Evolutionary conservation across 2,888 invertebrate species (phyloP), one percentile per base, ranked within the genome.

Genomic region (Drosophila mimetica): DNA sequence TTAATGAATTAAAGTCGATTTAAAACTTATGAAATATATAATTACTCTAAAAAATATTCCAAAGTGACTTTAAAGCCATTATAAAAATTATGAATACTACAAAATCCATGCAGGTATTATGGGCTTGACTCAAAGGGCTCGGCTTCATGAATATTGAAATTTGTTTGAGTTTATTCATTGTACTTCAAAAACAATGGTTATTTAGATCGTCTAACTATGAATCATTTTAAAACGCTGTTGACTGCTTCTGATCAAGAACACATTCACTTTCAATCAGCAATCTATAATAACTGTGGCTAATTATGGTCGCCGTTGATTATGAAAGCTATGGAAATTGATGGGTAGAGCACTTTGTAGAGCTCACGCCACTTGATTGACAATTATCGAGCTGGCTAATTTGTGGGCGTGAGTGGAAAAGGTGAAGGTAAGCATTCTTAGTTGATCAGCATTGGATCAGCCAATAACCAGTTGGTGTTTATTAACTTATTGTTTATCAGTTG

Each of bases 311-410:
- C 55, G n/a, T 72, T 32, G 18, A 34, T 37, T 22, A 48, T 42
- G 41, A 60, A 61, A 77, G 53, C 66, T 77, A 77, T 77, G 81
- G 47, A 47, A 78, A 80, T 80, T 59, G 37, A 53, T 55, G 44
- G 60, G 48, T 59, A 58, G 59, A 52, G 48, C 51, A 32, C 51
- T 52, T 28, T 39, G 46, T 25, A 18, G 51, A 72, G 41, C 65
- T 30, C 48, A 47, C 50, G 44, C 14, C 36, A 20, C 22, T 54
- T 41, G 63, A 41, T 48, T 63, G 82, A 78, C 82, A 86, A 79
- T 83, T 75, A 83, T 75, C 52, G 63, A 60, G 47, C 53, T 61
- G 63, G 64, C 39, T 71, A 67, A 82, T 82, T 74, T 79, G 59
- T 76, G 59, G 71, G 66, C 60, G 36, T 25, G n/a, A 25, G 16